phyloP scores from a whole-genome alignment of 1,140 invertebrate species.

The Sinella curviseta region DNA sequence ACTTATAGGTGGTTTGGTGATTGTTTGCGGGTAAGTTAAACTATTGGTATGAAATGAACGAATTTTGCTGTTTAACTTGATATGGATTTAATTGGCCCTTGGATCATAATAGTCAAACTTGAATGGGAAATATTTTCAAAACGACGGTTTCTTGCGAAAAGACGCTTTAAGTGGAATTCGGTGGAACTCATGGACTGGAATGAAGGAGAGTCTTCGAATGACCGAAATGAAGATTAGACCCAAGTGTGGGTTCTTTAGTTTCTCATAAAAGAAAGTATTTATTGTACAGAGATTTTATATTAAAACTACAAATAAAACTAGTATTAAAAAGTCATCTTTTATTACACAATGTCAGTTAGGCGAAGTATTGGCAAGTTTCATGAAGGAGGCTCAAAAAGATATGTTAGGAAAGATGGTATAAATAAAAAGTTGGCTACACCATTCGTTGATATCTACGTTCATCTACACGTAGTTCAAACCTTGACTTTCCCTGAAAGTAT shows the following conservation, averaged over 20 bases:
- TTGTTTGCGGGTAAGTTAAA: neutral
- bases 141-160: slow-evolving; percentile 13
- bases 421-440: neutral
- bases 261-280: too few species aligned
- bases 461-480: too few species aligned
- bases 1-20: slow-evolving; percentile 9
- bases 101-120: neutral
- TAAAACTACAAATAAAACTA: too few species aligned
- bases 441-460: too few species aligned
- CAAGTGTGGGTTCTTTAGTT: slow-evolving; percentile 11
- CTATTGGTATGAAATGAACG: too few species aligned
- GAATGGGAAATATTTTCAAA: slow-evolving; percentile 15
- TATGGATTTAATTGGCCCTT: too few species aligned
- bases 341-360: too few species aligned
- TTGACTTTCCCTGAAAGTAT: slow-evolving; percentile 63
- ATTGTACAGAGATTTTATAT: too few species aligned
- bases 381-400: too few species aligned
- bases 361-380: too few species aligned
- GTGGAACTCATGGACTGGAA: slow-evolving; percentile 17
- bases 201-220: slow-evolving; percentile 14
- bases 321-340: too few species aligned
- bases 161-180: neutral
- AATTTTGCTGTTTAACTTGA: too few species aligned
- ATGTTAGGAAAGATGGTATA: neutral
- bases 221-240: slow-evolving; percentile 16